These are phyloP conservation scores for Porites divaricata DNA, from an alignment of 92 coral and sea anemone species.

Conservation along the genomic window DNA sequence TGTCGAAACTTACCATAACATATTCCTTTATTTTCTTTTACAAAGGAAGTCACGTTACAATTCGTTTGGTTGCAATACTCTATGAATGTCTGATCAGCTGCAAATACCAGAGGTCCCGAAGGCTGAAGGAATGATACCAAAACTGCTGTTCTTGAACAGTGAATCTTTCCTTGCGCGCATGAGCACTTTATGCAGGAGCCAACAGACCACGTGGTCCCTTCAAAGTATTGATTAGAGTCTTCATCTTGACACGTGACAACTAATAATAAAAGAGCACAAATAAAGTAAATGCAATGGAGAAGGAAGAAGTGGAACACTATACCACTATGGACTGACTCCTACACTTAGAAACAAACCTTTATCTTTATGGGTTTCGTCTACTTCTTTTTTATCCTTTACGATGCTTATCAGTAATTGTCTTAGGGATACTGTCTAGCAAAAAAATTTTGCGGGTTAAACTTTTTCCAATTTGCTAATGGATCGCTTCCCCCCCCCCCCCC, in stretches of 20 bases:
- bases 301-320: neutral
- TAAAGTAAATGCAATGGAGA: neutral
- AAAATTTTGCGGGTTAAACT: no score
- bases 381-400: no score
- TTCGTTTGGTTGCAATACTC: conserved; percentile 19
- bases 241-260: conserved; percentile 44
- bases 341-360: no score
- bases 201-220: conserved; percentile 49
- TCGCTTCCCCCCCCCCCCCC: no score
- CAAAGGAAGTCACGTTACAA: conserved; percentile 21
- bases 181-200: conserved; percentile 28
- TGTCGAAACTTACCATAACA: conserved; percentile 25
- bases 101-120: neutral
- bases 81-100: neutral
- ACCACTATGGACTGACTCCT: neutral
- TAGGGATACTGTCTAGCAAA: no score
- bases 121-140: neutral
- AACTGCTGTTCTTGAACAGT: conserved; percentile 9
- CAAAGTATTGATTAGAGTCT: conserved; percentile 33
- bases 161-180: conserved; percentile 9
- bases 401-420: no score
- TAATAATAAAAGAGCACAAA: neutral
- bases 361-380: no score
- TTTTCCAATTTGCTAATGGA: no score
- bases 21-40: conserved; percentile 11